Evolutionary conservation across 2,113 vertebrate species (phyloP), one percentile per base, ranked within the genome.

Genomic region (Platanista minor): DNA sequence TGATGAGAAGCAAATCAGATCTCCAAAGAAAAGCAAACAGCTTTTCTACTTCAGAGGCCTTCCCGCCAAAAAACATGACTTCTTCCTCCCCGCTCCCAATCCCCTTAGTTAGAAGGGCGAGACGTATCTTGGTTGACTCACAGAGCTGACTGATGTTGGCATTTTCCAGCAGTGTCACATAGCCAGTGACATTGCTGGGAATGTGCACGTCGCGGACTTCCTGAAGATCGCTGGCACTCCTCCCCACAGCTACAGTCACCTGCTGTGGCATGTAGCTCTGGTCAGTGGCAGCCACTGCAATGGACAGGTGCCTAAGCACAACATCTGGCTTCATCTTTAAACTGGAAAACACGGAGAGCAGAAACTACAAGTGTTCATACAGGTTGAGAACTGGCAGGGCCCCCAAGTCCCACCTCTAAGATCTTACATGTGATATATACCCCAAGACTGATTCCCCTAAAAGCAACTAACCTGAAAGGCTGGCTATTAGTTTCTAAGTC

Each of bases 181-280:
- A 99, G 98, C 99, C 99, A 1, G 99, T 99, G 98, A 99, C 98
- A 57, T 99, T 99, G 98, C 99, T 99, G 77, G 99, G 99, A 98
- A 99, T 99, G 97, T 99, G 99, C 97, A 99, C 99, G 5, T 99
- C 99, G 91, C 99, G 98, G 98, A 99, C 99, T 98, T 99, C 99
- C 98, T 99, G 99, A 67, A 99, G 98, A 52, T 99, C 99, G 62
- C 98, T 98, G 67, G 99, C 98, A 92, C 97, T 99, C 97, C 99
- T 99, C 12, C 99, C 99, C 93, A 99, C 99, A 0, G 99, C 99
- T 10, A 99, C 99, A 0, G 99, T 99, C 27, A 99, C 99, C 93
- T 99, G 99, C 98, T 99, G 99, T 18, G 99, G 99, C 99, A 99
- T 99, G 98, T 99, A 99, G 97, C 99, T 99, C 99, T 99, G 99